These are phyloP conservation scores for Eupeodes luniger DNA, from an alignment of 2,888 invertebrate species.

Conservation along the genomic window DNA sequence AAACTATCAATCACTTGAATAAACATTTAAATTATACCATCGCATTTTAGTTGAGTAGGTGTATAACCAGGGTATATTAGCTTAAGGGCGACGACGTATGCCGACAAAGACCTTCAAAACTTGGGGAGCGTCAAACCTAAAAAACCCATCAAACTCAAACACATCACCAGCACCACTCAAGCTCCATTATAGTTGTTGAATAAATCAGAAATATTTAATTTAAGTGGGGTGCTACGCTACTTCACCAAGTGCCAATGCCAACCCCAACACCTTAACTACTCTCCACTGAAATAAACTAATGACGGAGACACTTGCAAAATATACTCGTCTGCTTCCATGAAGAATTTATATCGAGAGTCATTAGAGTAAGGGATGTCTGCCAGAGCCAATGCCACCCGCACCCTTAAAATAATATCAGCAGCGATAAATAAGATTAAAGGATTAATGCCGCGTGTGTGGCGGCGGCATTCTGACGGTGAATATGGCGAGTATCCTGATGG, in stretches of 20 bases:
- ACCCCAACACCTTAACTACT: neutral
- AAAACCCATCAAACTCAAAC: neutral
- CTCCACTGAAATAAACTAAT: neutral
- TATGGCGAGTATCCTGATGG: conserved; percentile 48
- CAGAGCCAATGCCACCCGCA: neutral
- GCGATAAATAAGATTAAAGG: conserved; percentile 57
- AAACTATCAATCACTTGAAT: conserved; percentile 53
- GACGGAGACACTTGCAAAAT: conserved; percentile 47
- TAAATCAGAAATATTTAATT: conserved; percentile 8
- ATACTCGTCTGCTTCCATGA: neutral
- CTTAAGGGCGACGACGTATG: neutral
- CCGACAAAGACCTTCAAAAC: conserved; percentile 62
- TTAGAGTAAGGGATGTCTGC: conserved; percentile 25
- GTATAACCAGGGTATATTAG: neutral
- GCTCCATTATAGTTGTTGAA: conserved; percentile 7
- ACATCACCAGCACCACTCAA: neutral
- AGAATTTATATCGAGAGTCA: conserved; percentile 9
- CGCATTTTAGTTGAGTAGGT: conserved; percentile 38
- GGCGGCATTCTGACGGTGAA: neutral
- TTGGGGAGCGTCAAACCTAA: conserved; percentile 42
- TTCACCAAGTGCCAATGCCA: neutral
- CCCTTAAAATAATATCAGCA: conserved; percentile 43
- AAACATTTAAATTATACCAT: conserved; percentile 63
- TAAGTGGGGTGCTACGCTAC: neutral
- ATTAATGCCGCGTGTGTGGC: conserved; percentile 56